phyloP scores from a whole-genome alignment of 1,140 invertebrate genomes.

The Zophobas atratus region DNA sequence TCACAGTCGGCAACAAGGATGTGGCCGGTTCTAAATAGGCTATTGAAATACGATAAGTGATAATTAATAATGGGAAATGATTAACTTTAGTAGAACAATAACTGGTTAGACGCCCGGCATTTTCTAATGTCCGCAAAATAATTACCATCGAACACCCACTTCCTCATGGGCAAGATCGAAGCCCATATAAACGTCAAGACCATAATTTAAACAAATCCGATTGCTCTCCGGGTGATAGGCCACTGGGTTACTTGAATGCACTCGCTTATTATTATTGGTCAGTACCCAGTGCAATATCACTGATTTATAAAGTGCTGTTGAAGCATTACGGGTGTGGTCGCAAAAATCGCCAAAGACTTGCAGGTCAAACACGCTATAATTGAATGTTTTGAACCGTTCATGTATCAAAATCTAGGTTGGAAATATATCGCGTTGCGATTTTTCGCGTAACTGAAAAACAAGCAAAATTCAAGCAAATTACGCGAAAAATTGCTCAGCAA shows the following conservation, averaged over 20 bases:
- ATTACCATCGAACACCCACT: constrained; percentile 50
- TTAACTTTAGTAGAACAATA: constrained; percentile 48
- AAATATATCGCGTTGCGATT: background rate
- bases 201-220: constrained; percentile 56
- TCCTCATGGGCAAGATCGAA: constrained; percentile 49
- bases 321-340: constrained; percentile 37
- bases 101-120: constrained; percentile 44
- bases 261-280: constrained; percentile 40
- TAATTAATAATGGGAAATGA: constrained; percentile 48
- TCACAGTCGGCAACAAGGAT: constrained; percentile 7
- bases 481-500: background rate
- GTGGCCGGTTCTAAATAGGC: constrained; percentile 10
- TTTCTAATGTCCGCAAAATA: constrained; percentile 52
- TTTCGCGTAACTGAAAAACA: too few relatives aligned
- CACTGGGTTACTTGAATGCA: constrained; percentile 57
- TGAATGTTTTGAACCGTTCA: constrained; percentile 33
- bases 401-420: constrained; percentile 8
- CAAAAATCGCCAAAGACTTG: constrained; percentile 24
- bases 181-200: constrained; percentile 53
- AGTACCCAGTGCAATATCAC: constrained; percentile 39
- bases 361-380: constrained; percentile 40
- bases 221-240: constrained; percentile 58
- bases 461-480: too few relatives aligned
- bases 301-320: constrained; percentile 44
- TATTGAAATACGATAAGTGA: constrained; percentile 48